Percentiles rank a stretch among this genome's conserved stretches.
Conservation (phyloP, 2,113 vertebrate species). For the Chascanopsetta lugubris region DNA sequence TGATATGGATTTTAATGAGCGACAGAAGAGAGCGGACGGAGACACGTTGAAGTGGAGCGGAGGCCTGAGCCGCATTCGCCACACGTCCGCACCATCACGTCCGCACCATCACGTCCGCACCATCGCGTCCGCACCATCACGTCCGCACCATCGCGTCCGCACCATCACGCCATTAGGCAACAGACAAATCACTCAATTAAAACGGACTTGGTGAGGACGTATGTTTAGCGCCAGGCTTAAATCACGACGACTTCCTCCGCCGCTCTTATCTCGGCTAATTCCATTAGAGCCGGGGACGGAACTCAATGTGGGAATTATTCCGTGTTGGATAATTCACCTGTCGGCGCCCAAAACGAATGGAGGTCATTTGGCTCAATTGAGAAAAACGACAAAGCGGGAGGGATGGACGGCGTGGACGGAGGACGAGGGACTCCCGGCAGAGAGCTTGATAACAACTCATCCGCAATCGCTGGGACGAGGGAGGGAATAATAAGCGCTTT, state of each 20-base stretch:
- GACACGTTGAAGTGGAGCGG: no score
- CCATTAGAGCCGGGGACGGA: constrained; percentile 82
- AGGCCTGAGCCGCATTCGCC: constrained; percentile 82
- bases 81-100: constrained; percentile 80
- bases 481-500: background rate
- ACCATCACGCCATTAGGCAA: constrained; percentile 83
- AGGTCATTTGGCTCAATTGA: constrained; percentile 89
- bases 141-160: constrained; percentile 83
- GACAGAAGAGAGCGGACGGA: no score
- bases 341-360: constrained; percentile 88
- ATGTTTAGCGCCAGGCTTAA: constrained; percentile 86
- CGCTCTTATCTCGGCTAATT: constrained; percentile 76
- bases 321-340: constrained; percentile 88
- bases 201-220: constrained; percentile 69
- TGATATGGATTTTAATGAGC: no score
- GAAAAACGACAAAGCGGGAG: constrained; percentile 35
- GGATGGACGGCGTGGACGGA: background rate
- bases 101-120: constrained; percentile 75
- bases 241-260: constrained; percentile 81
- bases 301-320: constrained; percentile 85
- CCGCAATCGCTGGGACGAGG: constrained; percentile 7
- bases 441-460: background rate
- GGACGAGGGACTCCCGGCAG: background rate
- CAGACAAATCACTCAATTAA: constrained; percentile 95
- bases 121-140: constrained; percentile 75